phyloP scores from a whole-genome alignment of 30 jellyfish, hydroid and myxozoan species.

The Turritopsis rubra region DNA sequence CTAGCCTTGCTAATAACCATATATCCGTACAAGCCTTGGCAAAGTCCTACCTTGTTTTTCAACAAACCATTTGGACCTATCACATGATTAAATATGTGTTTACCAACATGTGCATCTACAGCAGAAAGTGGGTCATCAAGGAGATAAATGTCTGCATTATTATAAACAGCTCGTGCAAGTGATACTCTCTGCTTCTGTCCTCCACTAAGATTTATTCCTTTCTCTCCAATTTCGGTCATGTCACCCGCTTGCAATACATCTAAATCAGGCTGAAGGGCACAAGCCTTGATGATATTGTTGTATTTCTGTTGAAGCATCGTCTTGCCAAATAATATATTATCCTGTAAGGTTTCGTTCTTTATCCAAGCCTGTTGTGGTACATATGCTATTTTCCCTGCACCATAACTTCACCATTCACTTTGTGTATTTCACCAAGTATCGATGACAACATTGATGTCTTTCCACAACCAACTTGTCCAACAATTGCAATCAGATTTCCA shows the following conservation, averaged over 20 bases:
- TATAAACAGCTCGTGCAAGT: conserved; percentile 93
- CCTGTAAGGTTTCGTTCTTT: conserved; percentile 80
- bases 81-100: conserved; percentile 80
- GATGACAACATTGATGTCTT: conserved; percentile 86
- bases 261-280: conserved; percentile 80
- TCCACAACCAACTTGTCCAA: conserved; percentile 98
- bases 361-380: conserved; percentile 99
- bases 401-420: conserved; percentile 65
- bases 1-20: background rate
- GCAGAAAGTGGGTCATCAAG: conserved; percentile 98
- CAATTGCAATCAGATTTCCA: conserved; percentile 68
- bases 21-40: background rate
- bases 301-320: conserved; percentile 34
- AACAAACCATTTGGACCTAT: conserved; percentile 87
- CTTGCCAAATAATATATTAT: conserved; percentile 72
- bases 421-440: conserved; percentile 83
- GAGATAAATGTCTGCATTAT: conserved; percentile 77
- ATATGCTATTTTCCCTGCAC: conserved; percentile 75
- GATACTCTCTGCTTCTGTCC: conserved; percentile 99
- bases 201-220: conserved; percentile 98
- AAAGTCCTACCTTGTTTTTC: conserved; percentile 49
- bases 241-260: conserved; percentile 76
- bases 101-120: conserved; percentile 94
- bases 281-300: conserved; percentile 70
- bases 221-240: conserved; percentile 97